These are phyloP conservation scores for Tribolium freemani DNA, from an alignment of 2,888 invertebrate species.

Conservation along the genomic window DNA sequence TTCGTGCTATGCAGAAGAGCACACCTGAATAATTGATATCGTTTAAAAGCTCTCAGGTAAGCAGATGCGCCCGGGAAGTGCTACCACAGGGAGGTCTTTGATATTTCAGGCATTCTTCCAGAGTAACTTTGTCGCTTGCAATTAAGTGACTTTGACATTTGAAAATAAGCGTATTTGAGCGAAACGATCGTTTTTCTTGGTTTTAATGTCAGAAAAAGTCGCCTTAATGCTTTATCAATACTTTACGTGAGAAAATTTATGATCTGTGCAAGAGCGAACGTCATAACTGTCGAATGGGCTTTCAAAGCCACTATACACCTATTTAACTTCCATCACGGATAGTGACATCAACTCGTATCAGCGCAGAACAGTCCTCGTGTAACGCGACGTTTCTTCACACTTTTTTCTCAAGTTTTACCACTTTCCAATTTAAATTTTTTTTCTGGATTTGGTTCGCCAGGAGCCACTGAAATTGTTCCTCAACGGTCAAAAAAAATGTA, in stretches of 20 bases:
- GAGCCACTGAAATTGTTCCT: not conserved
- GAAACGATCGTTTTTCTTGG: not conserved
- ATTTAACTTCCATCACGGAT: slow-evolving; percentile 7
- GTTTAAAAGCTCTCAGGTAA: slow-evolving; percentile 56
- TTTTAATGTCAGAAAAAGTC: slow-evolving; percentile 5
- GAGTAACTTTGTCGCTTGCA: not conserved
- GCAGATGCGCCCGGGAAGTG: slow-evolving; percentile 33
- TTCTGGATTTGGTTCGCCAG: too few species aligned
- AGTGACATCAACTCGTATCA: slow-evolving; percentile 15
- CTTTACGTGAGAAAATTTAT: slow-evolving; percentile 18
- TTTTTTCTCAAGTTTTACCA: too few species aligned
- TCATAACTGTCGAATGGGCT: slow-evolving; percentile 27
- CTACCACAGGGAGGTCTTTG: too few species aligned
- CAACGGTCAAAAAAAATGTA: too few species aligned
- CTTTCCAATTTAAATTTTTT: too few species aligned
- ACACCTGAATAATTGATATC: slow-evolving; percentile 55
- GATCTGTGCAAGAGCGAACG: slow-evolving; percentile 11
- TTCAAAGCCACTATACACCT: slow-evolving; percentile 13
- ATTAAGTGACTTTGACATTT: not conserved
- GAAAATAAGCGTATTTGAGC: not conserved
- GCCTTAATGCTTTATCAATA: slow-evolving; percentile 24
- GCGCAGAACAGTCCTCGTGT: not conserved
- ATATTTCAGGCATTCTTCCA: too few species aligned
- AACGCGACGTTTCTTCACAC: not conserved
- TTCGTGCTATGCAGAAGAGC: slow-evolving; percentile 47